These are phyloP conservation scores for Rhabdornis inornatus DNA, from an alignment of 2,113 vertebrate genomes.

Conservation along the genomic window DNA sequence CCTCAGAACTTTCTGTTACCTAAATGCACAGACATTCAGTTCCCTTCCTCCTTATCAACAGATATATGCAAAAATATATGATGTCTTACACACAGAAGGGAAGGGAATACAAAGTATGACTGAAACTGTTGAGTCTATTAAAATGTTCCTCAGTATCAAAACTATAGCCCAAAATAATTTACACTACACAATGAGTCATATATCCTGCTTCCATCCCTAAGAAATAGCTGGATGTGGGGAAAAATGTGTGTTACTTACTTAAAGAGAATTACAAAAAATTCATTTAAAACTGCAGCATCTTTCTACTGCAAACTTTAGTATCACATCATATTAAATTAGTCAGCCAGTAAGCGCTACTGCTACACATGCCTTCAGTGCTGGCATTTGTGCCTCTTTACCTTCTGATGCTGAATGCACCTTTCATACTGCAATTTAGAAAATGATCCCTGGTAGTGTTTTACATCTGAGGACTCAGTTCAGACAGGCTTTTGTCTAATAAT, in stretches of 20 bases:
- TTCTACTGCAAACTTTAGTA: background rate
- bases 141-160: background rate
- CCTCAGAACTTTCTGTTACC: background rate
- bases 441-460: background rate
- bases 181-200: background rate
- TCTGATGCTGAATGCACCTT: background rate
- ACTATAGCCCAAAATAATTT: background rate
- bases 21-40: background rate
- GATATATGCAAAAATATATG: background rate
- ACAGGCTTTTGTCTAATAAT: background rate
- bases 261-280: background rate
- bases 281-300: background rate
- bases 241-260: background rate
- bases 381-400: background rate
- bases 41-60: background rate
- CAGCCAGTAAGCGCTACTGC: background rate
- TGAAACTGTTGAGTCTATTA: background rate
- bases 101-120: background rate
- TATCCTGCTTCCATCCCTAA: background rate
- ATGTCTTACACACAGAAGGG: background rate
- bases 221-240: background rate
- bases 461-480: background rate
- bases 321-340: background rate
- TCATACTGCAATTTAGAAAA: constrained; percentile 24
- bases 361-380: background rate